phyloP scores from a whole-genome alignment of 2,888 invertebrate species.

The Flexamia atlantica region DNA sequence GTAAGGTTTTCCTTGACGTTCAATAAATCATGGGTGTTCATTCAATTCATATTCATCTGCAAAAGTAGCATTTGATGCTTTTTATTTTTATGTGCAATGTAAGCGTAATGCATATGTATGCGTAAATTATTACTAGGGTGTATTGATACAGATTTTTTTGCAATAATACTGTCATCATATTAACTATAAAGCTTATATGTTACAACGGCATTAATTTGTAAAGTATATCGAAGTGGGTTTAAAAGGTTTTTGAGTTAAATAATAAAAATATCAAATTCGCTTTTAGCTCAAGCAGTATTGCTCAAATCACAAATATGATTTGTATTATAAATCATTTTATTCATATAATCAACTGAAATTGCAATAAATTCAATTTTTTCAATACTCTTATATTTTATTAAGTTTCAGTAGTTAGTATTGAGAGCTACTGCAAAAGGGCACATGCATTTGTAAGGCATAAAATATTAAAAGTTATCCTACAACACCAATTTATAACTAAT shows the following conservation, averaged over 20 bases:
- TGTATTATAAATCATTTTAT: too few relatives aligned
- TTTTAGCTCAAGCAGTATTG: background rate
- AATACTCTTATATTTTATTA: too few relatives aligned
- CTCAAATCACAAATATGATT: too few relatives aligned
- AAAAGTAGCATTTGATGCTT: slow-evolving; percentile 23
- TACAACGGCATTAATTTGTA: background rate
- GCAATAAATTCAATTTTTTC: too few relatives aligned
- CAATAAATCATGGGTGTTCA: slow-evolving; percentile 11
- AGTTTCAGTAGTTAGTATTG: too few relatives aligned
- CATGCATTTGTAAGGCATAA: too few relatives aligned
- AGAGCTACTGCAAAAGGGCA: too few relatives aligned
- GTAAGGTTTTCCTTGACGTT: background rate
- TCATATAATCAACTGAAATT: too few relatives aligned
- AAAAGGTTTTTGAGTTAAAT: too few relatives aligned
- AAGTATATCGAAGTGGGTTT: too few relatives aligned
- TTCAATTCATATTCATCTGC: slow-evolving; percentile 1
- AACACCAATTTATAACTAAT: too few relatives aligned
- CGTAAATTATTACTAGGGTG: slow-evolving; percentile 15
- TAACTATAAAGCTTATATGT: background rate
- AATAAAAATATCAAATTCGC: background rate
- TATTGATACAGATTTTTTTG: slow-evolving; percentile 10
- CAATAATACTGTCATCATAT: slow-evolving; percentile 27
- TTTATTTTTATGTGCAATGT: slow-evolving; percentile 2
- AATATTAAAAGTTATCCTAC: too few relatives aligned
- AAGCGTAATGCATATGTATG: slow-evolving; percentile 24